These are phyloP conservation scores for Seriola dumerili DNA, from an alignment of 2,113 vertebrate genomes.

Conservation along the genomic window DNA sequence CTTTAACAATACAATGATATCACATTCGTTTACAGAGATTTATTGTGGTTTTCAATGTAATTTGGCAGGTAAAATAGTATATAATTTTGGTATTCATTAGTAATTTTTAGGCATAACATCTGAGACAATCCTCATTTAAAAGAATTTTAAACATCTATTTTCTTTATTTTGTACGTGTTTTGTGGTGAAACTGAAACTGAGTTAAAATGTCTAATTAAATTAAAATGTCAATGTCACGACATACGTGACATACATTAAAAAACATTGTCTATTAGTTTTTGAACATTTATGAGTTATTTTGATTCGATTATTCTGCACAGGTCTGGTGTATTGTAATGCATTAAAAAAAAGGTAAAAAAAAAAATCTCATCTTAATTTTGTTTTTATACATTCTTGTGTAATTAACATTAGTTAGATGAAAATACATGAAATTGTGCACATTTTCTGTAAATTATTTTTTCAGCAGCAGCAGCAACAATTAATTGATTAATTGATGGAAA, in stretches of 20 bases:
- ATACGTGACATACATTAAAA: background rate
- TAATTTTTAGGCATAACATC: background rate
- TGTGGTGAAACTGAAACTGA: too few species aligned
- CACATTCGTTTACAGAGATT: slow-evolving; percentile 1
- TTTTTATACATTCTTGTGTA: too few species aligned
- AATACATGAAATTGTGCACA: too few species aligned
- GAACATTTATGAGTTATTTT: background rate
- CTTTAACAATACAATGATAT: background rate
- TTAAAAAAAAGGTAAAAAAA: background rate
- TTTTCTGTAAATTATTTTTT: too few species aligned
- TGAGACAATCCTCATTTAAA: background rate
- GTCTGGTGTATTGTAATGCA: background rate
- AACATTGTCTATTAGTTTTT: background rate
- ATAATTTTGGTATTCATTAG: background rate
- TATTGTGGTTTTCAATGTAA: background rate
- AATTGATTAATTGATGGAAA: background rate
- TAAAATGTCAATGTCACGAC: background rate
- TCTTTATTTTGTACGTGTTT: background rate
- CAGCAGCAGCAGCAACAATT: too few species aligned
- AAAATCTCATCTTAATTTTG: too few species aligned
- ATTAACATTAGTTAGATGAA: too few species aligned
- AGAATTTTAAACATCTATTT: background rate
- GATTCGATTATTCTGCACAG: background rate
- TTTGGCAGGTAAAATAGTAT: background rate
- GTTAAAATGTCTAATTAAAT: background rate